These are phyloP conservation scores for Momotus momota DNA, from an alignment of 2,797 vertebrate species.

Conservation along the genomic window DNA sequence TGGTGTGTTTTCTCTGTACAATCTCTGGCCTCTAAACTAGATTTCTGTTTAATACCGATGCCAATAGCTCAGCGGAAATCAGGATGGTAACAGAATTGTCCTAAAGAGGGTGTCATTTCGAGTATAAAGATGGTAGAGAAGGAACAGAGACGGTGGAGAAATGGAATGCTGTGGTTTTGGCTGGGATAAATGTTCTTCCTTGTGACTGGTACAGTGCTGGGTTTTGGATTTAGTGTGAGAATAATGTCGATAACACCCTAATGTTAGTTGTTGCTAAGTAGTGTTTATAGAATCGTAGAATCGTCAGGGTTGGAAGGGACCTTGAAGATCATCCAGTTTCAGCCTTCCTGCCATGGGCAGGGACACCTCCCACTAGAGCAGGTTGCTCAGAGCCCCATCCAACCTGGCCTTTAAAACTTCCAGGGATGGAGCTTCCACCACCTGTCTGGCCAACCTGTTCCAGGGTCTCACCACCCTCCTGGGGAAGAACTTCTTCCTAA, in stretches of 20 bases:
- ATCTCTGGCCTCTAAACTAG: neutral
- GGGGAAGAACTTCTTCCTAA: no score
- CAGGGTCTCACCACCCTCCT: no score
- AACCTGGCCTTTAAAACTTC: no score
- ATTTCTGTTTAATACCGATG: neutral
- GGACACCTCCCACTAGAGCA: no score
- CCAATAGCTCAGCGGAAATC: neutral
- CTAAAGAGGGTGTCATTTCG: neutral
- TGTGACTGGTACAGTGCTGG: neutral
- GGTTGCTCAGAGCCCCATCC: no score
- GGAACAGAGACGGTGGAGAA: neutral
- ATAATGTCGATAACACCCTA: neutral
- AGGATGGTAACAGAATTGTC: neutral
- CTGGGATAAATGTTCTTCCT: neutral
- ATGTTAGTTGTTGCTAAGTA: neutral
- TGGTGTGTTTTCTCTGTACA: neutral
- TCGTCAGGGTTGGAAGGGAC: no score
- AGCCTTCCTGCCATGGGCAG: no score
- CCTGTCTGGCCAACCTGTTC: no score
- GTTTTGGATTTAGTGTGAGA: neutral
- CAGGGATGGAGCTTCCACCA: no score
- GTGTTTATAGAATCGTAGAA: no score
- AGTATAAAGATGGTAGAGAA: neutral
- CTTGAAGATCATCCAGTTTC: no score
- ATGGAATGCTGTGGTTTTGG: neutral